A percentile compares a stretch with the other conserved stretches of the same genome.
Evolutionary conservation across 1,140 invertebrate species (phyloP).

Genomic region (Wasmannia auropunctata): DNA sequence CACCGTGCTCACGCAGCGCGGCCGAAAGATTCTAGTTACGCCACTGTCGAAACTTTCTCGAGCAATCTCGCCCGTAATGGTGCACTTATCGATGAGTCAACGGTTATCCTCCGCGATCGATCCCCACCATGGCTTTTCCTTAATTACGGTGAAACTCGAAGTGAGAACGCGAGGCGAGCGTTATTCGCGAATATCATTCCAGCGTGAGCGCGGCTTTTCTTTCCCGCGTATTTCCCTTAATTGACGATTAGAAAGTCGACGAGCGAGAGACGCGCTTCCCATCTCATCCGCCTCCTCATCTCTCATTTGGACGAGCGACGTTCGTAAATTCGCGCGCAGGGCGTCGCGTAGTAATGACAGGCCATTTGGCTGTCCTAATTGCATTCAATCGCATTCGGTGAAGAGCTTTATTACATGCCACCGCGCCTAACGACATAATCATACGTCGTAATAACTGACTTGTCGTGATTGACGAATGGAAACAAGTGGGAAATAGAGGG

Average conservation of each 20-base stretch:
- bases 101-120: not conserved
- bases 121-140: not conserved
- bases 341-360: constrained; percentile 40
- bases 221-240: constrained; percentile 19
- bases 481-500: not conserved
- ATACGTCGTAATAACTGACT: constrained; percentile 27
- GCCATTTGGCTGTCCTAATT: constrained; percentile 48
- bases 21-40: constrained; percentile 4
- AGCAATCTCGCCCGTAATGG: constrained; percentile 12
- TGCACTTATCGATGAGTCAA: constrained; percentile 12
- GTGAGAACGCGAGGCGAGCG: not conserved
- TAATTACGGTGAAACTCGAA: constrained; percentile 40
- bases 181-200: constrained; percentile 23
- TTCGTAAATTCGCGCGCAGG: constrained; percentile 21
- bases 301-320: not conserved
- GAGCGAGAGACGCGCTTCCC: not conserved
- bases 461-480: constrained; percentile 3
- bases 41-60: constrained; percentile 24
- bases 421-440: constrained; percentile 47
- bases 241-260: constrained; percentile 30
- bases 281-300: too few relatives aligned
- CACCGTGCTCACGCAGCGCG: not conserved
- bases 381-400: constrained; percentile 25
- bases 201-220: not conserved
- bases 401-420: constrained; percentile 42